Percentiles rank a stretch among this genome's conserved stretches.
Conservation (phyloP, 2,888 invertebrate genomes). For the Conistra vaccinii region DNA sequence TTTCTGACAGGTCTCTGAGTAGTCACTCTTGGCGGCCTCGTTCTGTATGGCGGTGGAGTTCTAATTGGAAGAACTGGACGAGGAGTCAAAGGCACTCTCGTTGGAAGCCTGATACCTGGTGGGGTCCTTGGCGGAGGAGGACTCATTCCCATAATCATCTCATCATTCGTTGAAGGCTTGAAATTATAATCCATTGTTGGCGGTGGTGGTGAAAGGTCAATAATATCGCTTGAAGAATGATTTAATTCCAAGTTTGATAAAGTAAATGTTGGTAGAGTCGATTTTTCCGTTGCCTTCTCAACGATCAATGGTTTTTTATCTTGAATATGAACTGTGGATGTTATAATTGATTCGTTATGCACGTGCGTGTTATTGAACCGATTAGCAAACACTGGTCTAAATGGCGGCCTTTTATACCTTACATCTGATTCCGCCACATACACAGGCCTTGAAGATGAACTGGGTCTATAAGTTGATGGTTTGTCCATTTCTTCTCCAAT, state of each 20-base stretch:
- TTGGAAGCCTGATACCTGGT: slow-evolving; percentile 75
- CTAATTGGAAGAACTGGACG: slow-evolving; percentile 79
- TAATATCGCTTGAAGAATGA: slow-evolving; percentile 83
- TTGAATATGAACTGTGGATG: slow-evolving; percentile 86
- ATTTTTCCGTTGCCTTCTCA: slow-evolving; percentile 78
- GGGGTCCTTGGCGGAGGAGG: slow-evolving; percentile 87
- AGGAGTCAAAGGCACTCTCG: slow-evolving; percentile 77
- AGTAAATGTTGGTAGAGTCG: slow-evolving; percentile 80
- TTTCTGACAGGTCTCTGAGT: slow-evolving; percentile 81
- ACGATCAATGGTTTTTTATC: slow-evolving; percentile 87
- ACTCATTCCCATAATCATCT: slow-evolving; percentile 90
- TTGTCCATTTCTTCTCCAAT: slow-evolving; percentile 85
- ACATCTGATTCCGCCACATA: slow-evolving; percentile 68
- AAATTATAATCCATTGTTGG: slow-evolving; percentile 85
- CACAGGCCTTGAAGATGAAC: slow-evolving; percentile 70
- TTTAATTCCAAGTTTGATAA: slow-evolving; percentile 78
- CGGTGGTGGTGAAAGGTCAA: slow-evolving; percentile 89
- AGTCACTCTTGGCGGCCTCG: slow-evolving; percentile 79
- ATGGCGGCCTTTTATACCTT: slow-evolving; percentile 74
- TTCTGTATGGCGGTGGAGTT: slow-evolving; percentile 81
- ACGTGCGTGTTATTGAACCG: slow-evolving; percentile 73
- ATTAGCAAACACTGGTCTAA: slow-evolving; percentile 73
- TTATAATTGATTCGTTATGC: slow-evolving; percentile 85
- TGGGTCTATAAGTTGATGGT: slow-evolving; percentile 69
- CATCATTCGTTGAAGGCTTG: slow-evolving; percentile 85